Evolutionary conservation across 2,888 invertebrate species (phyloP).

Genomic region (Acanthopleura granulata): DNA sequence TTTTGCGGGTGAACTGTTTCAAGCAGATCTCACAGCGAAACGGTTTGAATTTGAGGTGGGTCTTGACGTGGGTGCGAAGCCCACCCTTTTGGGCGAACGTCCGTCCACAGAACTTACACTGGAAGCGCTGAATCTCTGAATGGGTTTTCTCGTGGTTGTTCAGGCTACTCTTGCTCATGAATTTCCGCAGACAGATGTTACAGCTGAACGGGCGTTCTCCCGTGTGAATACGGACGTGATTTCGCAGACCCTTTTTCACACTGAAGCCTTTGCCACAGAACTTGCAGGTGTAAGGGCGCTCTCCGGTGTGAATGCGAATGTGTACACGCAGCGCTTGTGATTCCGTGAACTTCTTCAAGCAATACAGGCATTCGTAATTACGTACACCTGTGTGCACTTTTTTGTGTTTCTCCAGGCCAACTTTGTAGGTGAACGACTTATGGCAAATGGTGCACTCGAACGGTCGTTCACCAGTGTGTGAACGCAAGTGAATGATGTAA

Average conservation of each 20-base stretch:
- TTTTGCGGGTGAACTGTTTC: neutral
- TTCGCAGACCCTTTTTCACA: neutral
- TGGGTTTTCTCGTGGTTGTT: conserved; percentile 14
- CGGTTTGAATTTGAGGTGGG: neutral
- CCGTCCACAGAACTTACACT: neutral
- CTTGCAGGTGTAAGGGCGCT: neutral
- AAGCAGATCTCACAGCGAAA: conserved; percentile 6
- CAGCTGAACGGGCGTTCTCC: conserved; percentile 7
- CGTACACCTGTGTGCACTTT: conserved; percentile 6
- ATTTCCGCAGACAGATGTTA: neutral
- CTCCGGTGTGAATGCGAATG: conserved; percentile 16
- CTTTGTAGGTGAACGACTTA: conserved; percentile 10
- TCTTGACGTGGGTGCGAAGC: neutral
- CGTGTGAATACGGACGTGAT: conserved; percentile 6
- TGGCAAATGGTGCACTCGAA: conserved; percentile 9
- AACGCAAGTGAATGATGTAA: conserved; percentile 6
- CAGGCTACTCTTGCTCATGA: conserved; percentile 12
- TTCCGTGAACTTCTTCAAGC: conserved; percentile 13
- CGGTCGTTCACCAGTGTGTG: conserved; percentile 13
- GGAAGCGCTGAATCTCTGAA: neutral
- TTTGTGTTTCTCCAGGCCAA: conserved; percentile 11
- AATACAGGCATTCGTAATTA: neutral
- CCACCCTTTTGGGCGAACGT: neutral
- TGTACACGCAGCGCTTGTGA: conserved; percentile 1
- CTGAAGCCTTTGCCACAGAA: conserved; percentile 10